Conservation (phyloP, 1,140 invertebrate genomes). For the Lamellibrachia luymesi region DNA sequence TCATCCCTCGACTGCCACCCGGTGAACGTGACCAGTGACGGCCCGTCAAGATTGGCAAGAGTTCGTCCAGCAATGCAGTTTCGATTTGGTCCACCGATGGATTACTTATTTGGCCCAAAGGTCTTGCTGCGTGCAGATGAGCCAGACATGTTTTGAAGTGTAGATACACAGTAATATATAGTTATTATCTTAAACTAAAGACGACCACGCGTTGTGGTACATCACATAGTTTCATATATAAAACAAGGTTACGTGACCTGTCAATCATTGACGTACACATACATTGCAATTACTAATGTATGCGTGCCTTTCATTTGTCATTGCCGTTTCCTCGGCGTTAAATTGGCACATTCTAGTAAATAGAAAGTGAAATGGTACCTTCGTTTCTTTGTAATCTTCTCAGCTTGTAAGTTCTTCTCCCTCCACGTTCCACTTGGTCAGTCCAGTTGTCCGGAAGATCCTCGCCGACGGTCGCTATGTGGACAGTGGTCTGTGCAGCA, state of each 20-base stretch:
- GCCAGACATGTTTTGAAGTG: background rate
- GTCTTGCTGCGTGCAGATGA: background rate
- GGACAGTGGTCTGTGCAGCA: too few species aligned
- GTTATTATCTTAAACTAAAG: background rate
- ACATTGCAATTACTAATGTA: background rate
- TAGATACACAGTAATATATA: background rate
- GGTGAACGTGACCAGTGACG: background rate
- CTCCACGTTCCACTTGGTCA: too few species aligned
- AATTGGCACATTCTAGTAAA: too few species aligned
- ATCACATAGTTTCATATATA: background rate
- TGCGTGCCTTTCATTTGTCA: too few species aligned
- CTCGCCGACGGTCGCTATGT: too few species aligned
- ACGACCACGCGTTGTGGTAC: background rate
- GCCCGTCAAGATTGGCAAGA: background rate
- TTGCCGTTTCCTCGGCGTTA: too few species aligned
- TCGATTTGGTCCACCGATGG: background rate
- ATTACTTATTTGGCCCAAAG: background rate
- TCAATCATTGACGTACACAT: background rate
- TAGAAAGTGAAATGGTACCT: too few species aligned
- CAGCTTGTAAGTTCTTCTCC: too few species aligned
- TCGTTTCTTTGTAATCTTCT: too few species aligned
- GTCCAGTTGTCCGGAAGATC: too few species aligned
- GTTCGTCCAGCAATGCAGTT: background rate
- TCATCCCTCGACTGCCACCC: background rate
- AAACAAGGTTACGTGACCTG: too few species aligned